phyloP scores from a whole-genome alignment of 2,797 vertebrate genomes.

The Helarctos malayanus region DNA sequence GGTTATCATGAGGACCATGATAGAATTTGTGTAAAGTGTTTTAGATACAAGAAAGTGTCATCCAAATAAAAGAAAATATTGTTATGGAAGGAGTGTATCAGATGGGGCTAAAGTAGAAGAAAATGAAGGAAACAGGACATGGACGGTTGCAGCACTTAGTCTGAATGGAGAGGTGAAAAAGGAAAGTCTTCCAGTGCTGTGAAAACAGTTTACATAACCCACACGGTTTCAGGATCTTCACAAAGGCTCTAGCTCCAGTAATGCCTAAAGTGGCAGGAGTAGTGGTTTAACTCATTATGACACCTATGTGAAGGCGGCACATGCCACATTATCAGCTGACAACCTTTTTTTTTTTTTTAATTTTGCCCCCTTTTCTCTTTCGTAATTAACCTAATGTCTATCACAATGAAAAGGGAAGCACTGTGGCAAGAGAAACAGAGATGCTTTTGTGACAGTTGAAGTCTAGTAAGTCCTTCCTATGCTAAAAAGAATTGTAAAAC shows the following conservation, averaged over 20 bases:
- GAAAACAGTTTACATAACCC: not conserved
- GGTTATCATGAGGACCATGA: not conserved
- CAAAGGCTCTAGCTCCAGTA: not conserved
- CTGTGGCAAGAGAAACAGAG: not conserved
- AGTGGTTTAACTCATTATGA: not conserved
- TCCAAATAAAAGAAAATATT: not conserved
- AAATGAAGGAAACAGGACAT: not conserved
- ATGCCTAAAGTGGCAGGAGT: not conserved
- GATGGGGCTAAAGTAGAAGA: not conserved
- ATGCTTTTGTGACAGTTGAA: not conserved
- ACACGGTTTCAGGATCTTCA: not conserved
- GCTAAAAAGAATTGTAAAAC: not conserved
- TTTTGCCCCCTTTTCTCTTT: not conserved
- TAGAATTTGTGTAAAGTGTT: not conserved
- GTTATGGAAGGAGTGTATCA: not conserved
- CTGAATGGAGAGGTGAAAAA: not conserved
- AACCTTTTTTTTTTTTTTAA: not conserved
- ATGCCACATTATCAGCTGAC: not conserved
- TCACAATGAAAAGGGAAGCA: not conserved
- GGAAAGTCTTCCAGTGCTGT: not conserved
- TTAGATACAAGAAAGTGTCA: not conserved
- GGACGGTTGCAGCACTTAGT: not conserved
- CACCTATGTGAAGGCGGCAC: not conserved
- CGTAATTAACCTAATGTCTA: not conserved
- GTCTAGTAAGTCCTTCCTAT: not conserved